These are phyloP conservation scores for Pseudomyrmex cubaensis DNA, from an alignment of 1,140 invertebrate genomes.

Conservation along the genomic window DNA sequence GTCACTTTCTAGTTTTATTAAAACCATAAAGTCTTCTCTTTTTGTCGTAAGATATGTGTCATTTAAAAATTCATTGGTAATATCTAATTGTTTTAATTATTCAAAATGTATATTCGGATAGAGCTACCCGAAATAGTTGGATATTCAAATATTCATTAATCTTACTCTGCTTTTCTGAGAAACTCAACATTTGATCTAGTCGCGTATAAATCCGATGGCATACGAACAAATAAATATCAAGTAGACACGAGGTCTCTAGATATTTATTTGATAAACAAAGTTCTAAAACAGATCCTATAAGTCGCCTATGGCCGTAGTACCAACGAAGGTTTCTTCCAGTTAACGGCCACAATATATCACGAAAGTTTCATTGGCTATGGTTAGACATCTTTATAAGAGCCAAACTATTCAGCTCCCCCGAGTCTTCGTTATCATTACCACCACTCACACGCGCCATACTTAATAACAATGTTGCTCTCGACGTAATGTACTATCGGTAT, in stretches of 20 bases:
- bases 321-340: constrained; percentile 80
- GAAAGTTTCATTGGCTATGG: constrained; percentile 80
- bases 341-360: constrained; percentile 81
- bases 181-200: background rate
- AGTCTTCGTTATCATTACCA: constrained; percentile 66
- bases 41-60: background rate
- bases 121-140: too few relatives aligned
- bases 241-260: constrained; percentile 50
- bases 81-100: background rate
- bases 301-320: constrained; percentile 24
- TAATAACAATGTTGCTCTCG: constrained; percentile 54
- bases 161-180: too few relatives aligned
- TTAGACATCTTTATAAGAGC: constrained; percentile 81
- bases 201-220: background rate
- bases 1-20: too few relatives aligned
- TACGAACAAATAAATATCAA: constrained; percentile 14
- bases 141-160: too few relatives aligned
- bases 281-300: constrained; percentile 73
- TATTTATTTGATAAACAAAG: constrained; percentile 83
- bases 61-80: background rate
- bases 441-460: constrained; percentile 66
- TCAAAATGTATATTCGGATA: too few relatives aligned
- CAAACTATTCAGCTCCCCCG: constrained; percentile 74
- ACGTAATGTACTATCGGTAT: background rate
- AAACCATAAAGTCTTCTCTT: background rate